Base-by-base conservation (phyloP, 2,113 vertebrate genomes). In the Onychorhynchus coronatus region DNA sequence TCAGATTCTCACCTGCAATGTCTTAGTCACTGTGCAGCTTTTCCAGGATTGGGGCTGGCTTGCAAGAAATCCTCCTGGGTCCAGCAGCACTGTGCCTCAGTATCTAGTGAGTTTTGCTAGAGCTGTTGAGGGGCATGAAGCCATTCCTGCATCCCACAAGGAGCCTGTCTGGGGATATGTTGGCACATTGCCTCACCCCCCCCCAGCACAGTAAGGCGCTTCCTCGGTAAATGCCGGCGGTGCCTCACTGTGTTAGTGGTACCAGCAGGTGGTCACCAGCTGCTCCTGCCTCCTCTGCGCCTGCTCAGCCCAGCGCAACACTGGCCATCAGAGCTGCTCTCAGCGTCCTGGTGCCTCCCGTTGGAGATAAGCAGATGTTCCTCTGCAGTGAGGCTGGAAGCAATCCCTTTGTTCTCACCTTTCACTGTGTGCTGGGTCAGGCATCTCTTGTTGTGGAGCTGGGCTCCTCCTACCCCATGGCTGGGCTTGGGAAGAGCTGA, bases 331-430 rank as follows among this genome's bases (percentile, higher is more conserved):
- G 12, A 92, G 79, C 87, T 74, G 58, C 28, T 81, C 77, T 18
- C 24, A 0, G 0, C 37, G 44, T 72, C 80, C 70, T 0, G 0
- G 33, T 79, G 49, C 80, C 74, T 81, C 66, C 91, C 5, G 0
- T 59, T 84, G 47, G 65, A 72, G 52, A 87, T 28, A 7, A 84
- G 44, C 91, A 93, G 91, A 78, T 91, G 93, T 85, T 95, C 39
- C 41, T 87, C 65, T 68, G 86, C 56, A 27, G 44, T 30, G 31
- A 44, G 78, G 70, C 80, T 91, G 85, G 77, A 31, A 85, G 21
- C 9, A 4, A 1, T 61, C 55, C 65, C 33, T 62, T n/a, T 5
- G 0, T 56, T 49, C 44, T 39, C 5, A 2, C 44, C 37, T 74
- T 86, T 47, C 1, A 0, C 41, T 2, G 0, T 56, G 35, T 24